These are phyloP conservation scores for Frieseomelitta varia DNA, from an alignment of 1,140 invertebrate genomes.

Conservation along the genomic window DNA sequence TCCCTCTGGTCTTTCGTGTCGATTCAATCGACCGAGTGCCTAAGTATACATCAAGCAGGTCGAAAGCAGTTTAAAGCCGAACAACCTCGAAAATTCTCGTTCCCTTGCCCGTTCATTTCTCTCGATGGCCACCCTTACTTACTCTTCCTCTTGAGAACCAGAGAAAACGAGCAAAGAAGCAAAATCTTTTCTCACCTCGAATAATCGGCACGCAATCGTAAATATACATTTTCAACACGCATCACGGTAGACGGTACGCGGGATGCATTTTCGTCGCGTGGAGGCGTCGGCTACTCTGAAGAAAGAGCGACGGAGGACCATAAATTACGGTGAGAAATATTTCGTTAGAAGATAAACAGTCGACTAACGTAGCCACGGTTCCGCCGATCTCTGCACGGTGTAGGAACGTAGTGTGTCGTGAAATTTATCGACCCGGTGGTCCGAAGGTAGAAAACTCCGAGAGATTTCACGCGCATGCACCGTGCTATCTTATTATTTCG, in stretches of 20 bases:
- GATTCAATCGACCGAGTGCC: slow-evolving; percentile 16
- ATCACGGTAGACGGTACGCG: neutral
- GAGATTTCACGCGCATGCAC: too few relatives aligned
- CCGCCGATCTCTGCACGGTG: neutral
- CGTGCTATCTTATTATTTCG: neutral
- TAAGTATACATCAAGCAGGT: slow-evolving; percentile 2
- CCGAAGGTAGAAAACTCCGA: neutral
- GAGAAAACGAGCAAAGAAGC: too few relatives aligned
- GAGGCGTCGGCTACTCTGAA: neutral
- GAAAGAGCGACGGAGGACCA: neutral
- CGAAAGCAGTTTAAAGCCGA: slow-evolving; percentile 57
- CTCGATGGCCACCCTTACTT: neutral
- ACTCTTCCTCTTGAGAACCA: too few relatives aligned
- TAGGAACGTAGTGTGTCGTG: neutral
- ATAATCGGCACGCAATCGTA: neutral
- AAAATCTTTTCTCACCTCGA: neutral
- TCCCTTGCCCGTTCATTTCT: neutral
- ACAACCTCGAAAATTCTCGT: slow-evolving; percentile 21
- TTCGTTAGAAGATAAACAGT: slow-evolving; percentile 6
- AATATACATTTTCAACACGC: neutral
- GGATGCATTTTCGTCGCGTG: neutral
- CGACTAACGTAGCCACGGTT: neutral
- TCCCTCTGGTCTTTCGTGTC: slow-evolving; percentile 39
- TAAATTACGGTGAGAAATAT: neutral
- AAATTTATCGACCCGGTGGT: slow-evolving; percentile 5